Evolutionary conservation across 1,140 invertebrate species (phyloP).

Genomic region (Achatina immaculata): DNA sequence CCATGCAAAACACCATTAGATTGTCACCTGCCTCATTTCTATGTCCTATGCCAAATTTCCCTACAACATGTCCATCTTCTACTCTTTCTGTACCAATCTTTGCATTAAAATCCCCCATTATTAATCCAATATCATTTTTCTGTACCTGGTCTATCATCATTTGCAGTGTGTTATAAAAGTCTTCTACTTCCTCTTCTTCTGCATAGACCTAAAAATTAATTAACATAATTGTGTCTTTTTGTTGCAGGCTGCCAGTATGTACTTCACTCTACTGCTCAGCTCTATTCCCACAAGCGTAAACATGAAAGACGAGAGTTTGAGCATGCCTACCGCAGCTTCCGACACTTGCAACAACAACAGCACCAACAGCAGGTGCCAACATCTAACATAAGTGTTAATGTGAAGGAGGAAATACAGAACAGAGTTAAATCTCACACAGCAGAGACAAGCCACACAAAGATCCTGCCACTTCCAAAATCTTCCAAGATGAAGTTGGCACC

Average conservation of each 20-base stretch:
- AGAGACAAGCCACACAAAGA: background rate
- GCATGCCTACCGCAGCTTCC: conserved; percentile 61
- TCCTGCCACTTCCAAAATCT: background rate
- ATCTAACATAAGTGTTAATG: background rate
- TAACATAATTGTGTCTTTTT: background rate
- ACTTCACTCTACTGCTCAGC: conserved; percentile 93
- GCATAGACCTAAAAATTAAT: background rate
- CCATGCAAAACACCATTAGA: too few relatives aligned
- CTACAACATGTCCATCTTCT: too few relatives aligned
- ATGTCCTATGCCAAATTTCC: too few relatives aligned
- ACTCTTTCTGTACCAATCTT: too few relatives aligned
- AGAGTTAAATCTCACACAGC: background rate
- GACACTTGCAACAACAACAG: conserved; percentile 46
- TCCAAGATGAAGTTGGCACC: conserved; percentile 2
- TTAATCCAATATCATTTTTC: too few relatives aligned
- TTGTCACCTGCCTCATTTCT: too few relatives aligned
- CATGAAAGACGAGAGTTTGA: conserved; percentile 80
- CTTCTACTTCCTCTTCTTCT: too few relatives aligned
- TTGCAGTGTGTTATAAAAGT: too few relatives aligned
- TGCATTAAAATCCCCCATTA: too few relatives aligned
- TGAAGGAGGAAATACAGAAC: background rate
- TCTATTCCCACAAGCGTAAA: conserved; percentile 97
- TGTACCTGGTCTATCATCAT: too few relatives aligned
- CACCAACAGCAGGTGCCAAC: conserved; percentile 27
- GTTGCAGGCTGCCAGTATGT: conserved; percentile 89